phyloP scores from a whole-genome alignment of 2,113 vertebrate genomes.

The Martes martes region DNA sequence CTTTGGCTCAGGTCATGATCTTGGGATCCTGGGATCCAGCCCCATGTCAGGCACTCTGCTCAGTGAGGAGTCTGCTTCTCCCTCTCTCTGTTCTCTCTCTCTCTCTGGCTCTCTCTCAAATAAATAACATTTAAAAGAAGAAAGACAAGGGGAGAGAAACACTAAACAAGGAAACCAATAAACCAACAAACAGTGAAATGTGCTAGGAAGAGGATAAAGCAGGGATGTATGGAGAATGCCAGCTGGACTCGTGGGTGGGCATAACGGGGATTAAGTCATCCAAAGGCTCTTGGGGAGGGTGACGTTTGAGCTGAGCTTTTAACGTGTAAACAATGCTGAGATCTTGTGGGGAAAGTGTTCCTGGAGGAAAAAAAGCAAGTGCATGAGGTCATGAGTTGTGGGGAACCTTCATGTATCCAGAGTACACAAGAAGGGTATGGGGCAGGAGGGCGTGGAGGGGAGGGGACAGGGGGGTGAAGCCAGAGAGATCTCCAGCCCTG shows the following conservation, averaged over 20 bases:
- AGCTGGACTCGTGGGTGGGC: no score
- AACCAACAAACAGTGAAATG: not conserved
- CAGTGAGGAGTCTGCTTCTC: not conserved
- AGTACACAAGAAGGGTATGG: accelerated
- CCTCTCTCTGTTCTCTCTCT: not conserved
- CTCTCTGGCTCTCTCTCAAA: not conserved
- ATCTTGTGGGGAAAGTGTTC: not conserved
- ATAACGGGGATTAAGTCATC: not conserved
- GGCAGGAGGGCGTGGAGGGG: no score
- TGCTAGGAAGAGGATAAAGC: not conserved
- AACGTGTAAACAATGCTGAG: not conserved
- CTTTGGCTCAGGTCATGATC: not conserved
- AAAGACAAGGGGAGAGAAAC: not conserved
- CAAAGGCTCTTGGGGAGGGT: not conserved
- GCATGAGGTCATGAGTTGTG: not conserved
- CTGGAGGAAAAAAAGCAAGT: not conserved
- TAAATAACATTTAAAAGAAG: not conserved
- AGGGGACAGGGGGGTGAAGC: not conserved
- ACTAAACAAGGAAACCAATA: not conserved
- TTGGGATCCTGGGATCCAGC: not conserved
- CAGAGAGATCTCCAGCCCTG: not conserved
- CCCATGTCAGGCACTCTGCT: not conserved
- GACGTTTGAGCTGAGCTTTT: not conserved
- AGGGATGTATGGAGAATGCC: not conserved
- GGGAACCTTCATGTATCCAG: not conserved